A percentile compares a stretch with the other conserved stretches of the same genome.
Conservation (phyloP, 2,797 vertebrate genomes). For the Galago senegalensis region DNA sequence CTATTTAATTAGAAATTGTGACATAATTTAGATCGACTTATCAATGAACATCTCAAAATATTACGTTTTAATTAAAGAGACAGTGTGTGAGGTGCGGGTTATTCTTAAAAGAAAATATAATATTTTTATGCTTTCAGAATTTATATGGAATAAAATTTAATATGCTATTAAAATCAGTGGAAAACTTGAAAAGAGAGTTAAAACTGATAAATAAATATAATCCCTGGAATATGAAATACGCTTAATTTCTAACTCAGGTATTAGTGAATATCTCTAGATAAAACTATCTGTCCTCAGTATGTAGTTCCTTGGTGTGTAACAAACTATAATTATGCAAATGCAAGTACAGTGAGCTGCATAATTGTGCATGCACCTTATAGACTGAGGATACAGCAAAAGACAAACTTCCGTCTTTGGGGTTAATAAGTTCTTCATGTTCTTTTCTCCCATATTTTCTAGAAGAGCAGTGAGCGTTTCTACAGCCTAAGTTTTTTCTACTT, state of each 20-base stretch:
- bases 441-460: slow-evolving; percentile 37
- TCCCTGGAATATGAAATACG: neutral
- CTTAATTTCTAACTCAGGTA: neutral
- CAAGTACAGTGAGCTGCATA: slow-evolving; percentile 4
- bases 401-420: neutral
- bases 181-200: slow-evolving; percentile 4
- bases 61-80: slow-evolving; percentile 23
- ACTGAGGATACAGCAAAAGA: slow-evolving; percentile 56
- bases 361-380: slow-evolving; percentile 45
- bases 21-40: slow-evolving; percentile 34
- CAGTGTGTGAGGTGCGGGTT: neutral
- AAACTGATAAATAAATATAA: slow-evolving; percentile 55
- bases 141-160: slow-evolving; percentile 38
- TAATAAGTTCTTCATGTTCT: slow-evolving; percentile 62
- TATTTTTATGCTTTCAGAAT: slow-evolving; percentile 17
- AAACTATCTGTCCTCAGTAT: neutral
- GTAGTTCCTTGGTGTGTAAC: slow-evolving; percentile 65
- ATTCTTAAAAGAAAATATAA: neutral
- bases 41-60: slow-evolving; percentile 37
- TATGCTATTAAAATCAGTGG: neutral
- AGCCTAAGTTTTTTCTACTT: slow-evolving; percentile 37
- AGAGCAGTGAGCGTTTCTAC: neutral
- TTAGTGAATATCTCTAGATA: slow-evolving; percentile 21
- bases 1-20: slow-evolving; percentile 37
- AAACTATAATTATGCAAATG: slow-evolving; percentile 5